Evolutionary conservation across 2,113 vertebrate species (phyloP).

Genomic region (Asarcornis scutulata): DNA sequence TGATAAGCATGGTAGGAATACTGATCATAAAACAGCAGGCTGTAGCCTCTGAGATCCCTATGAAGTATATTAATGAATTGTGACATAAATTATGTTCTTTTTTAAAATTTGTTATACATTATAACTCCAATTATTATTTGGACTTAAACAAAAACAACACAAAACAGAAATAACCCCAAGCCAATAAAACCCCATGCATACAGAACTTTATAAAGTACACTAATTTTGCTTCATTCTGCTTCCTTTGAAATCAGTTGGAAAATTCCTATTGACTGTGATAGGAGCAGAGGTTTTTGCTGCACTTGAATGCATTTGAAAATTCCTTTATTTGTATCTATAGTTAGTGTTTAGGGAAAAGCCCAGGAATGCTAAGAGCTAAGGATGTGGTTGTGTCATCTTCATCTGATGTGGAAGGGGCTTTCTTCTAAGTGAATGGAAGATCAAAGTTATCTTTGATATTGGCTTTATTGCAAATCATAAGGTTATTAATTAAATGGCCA

Average conservation of each 20-base stretch:
- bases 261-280: not conserved
- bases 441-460: not conserved
- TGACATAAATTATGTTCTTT: conserved; percentile 6
- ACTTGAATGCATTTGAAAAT: not conserved
- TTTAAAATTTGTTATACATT: not conserved
- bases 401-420: not conserved
- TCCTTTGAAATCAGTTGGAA: not conserved
- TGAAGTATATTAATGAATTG: conserved; percentile 52
- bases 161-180: not conserved
- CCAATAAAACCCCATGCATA: fast-evolving
- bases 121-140: not conserved
- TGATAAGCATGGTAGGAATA: conserved; percentile 36
- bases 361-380: not conserved
- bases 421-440: not conserved
- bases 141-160: not conserved
- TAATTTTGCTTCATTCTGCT: not conserved
- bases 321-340: fast-evolving
- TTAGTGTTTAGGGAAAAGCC: not conserved
- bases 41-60: conserved; percentile 19
- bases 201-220: not conserved
- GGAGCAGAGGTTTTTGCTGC: not conserved
- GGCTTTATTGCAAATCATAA: conserved; percentile 9
- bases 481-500: conserved; percentile 25
- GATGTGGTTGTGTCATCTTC: not conserved
- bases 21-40: conserved; percentile 44